Conservation (phyloP, 2,888 invertebrate genomes). For the Halictus quadricinctus region DNA sequence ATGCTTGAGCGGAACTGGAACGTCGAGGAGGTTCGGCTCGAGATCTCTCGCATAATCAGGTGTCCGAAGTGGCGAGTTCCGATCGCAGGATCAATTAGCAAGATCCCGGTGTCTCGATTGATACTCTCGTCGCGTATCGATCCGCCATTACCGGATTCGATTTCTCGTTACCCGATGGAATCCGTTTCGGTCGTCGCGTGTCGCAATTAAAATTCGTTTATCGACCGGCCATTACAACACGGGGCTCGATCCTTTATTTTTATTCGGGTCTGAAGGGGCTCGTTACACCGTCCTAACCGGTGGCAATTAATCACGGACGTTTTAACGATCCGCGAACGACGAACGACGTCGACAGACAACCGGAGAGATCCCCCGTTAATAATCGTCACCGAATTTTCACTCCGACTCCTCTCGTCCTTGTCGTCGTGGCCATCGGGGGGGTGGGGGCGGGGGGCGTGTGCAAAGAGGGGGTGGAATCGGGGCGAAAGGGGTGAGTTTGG, state of each 20-base stretch:
- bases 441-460: not conserved
- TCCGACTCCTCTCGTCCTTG: not conserved
- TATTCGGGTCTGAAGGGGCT: constrained; percentile 51
- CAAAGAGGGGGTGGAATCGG: not conserved
- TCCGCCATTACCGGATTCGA: constrained; percentile 33
- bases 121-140: constrained; percentile 25
- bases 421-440: not conserved
- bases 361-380: constrained; percentile 51
- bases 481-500: constrained; percentile 5
- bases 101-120: constrained; percentile 2
- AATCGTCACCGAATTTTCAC: constrained; percentile 64
- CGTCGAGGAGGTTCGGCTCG: not conserved
- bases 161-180: constrained; percentile 22
- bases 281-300: constrained; percentile 63
- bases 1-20: not conserved
- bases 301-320: constrained; percentile 68
- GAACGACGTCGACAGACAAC: constrained; percentile 37
- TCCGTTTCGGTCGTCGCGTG: constrained; percentile 9
- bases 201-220: constrained; percentile 61
- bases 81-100: constrained; percentile 9
- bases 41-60: not conserved
- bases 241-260: constrained; percentile 40
- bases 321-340: constrained; percentile 64
- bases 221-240: constrained; percentile 53
- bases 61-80: not conserved